These are phyloP conservation scores for Novumbra hubbsi DNA, from an alignment of 2,797 vertebrate genomes.

Conservation along the genomic window DNA sequence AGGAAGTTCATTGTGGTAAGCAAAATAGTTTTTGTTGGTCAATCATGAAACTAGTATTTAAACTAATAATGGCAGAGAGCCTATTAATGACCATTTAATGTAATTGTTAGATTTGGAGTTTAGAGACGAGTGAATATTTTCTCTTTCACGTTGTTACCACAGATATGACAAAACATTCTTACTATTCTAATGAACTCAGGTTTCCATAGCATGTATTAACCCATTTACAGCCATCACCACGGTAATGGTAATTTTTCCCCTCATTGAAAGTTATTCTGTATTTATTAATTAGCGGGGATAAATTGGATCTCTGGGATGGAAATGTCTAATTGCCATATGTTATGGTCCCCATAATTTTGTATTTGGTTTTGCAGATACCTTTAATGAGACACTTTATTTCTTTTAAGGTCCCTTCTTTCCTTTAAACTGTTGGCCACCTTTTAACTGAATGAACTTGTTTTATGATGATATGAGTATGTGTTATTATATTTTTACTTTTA, in stretches of 20 bases:
- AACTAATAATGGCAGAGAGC: no score
- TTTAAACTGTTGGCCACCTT: neutral
- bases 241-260: neutral
- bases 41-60: no score
- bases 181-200: neutral
- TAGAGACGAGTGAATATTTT: no score
- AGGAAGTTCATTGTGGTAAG: no score
- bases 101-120: no score
- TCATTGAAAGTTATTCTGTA: neutral
- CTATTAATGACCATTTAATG: no score
- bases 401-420: neutral
- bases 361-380: neutral
- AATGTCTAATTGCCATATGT: conserved; percentile 7
- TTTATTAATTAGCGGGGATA: neutral
- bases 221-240: neutral
- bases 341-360: neutral
- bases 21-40: no score
- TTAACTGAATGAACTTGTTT: neutral
- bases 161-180: no score
- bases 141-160: neutral
- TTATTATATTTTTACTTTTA: neutral
- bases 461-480: no score
- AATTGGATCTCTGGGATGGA: neutral
- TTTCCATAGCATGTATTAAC: neutral
- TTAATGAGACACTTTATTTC: neutral